Percentiles rank a stretch among this genome's conserved stretches.
These are phyloP conservation scores for Lycocerus yunnanus DNA, from an alignment of 2,888 invertebrate species.

Conservation along the genomic window DNA sequence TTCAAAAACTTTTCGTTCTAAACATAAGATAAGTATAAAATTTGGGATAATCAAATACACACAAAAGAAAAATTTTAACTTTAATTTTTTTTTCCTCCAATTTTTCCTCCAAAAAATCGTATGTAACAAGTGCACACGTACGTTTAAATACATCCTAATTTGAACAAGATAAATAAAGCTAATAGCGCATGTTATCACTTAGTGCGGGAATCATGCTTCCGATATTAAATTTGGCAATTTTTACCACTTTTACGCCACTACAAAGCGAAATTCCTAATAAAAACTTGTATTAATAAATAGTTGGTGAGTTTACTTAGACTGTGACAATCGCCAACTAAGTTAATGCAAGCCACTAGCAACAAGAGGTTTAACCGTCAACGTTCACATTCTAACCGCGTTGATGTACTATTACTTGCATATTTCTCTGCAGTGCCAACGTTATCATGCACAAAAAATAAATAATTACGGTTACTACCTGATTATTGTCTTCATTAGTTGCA, in stretches of 20 bases:
- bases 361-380: constrained; percentile 42
- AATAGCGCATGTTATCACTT: constrained; percentile 31
- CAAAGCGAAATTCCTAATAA: neutral
- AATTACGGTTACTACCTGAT: constrained; percentile 47
- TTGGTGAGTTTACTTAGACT: constrained; percentile 40
- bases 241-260: constrained; percentile 12
- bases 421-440: constrained; percentile 35
- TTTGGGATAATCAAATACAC: constrained; percentile 5
- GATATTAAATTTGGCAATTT: constrained; percentile 20
- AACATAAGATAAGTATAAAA: constrained; percentile 32
- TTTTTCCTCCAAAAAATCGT: constrained; percentile 55
- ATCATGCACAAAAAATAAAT: constrained; percentile 22
- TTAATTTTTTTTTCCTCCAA: too few relatives aligned
- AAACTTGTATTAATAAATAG: constrained; percentile 9
- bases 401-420: constrained; percentile 55
- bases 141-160: constrained; percentile 23
- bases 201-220: constrained; percentile 18
- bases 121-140: constrained; percentile 37
- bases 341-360: constrained; percentile 11
- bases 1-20: constrained; percentile 55
- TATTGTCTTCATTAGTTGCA: constrained; percentile 52
- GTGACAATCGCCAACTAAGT: constrained; percentile 36
- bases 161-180: constrained; percentile 18
- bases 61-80: constrained; percentile 18
- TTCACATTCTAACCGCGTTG: constrained; percentile 51